Evolutionary conservation across 2,113 vertebrate genomes (phyloP).

Genomic region (Pongo pygmaeus): DNA sequence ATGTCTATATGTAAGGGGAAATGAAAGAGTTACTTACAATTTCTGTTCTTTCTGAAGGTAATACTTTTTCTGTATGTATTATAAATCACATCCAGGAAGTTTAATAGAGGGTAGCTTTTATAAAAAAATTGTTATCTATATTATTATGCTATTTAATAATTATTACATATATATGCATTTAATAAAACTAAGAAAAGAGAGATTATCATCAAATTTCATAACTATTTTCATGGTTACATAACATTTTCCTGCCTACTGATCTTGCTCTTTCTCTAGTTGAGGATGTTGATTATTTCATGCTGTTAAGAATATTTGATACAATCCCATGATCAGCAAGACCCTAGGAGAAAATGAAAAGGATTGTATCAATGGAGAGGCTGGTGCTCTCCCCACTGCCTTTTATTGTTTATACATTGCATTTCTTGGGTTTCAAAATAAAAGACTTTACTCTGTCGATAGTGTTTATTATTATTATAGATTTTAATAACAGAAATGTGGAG

Average conservation of each 20-base stretch:
- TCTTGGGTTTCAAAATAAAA: slow-evolving; percentile 49
- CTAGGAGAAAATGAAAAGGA: slow-evolving; percentile 48
- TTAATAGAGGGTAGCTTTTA: not conserved
- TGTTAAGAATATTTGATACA: slow-evolving; percentile 65
- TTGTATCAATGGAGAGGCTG: not conserved
- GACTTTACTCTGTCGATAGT: not conserved
- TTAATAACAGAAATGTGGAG: not conserved
- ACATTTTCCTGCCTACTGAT: slow-evolving; percentile 33
- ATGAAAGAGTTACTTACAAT: not conserved
- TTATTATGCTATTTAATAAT: not conserved
- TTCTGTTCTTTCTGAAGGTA: not conserved
- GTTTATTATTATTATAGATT: not conserved
- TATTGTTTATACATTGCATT: not conserved
- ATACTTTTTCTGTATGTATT: not conserved
- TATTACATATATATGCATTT: not conserved
- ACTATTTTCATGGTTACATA: not conserved
- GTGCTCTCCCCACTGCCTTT: not conserved
- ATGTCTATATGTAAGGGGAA: not conserved
- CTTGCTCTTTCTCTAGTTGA: not conserved
- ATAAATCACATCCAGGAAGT: not conserved
- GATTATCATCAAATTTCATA: not conserved
- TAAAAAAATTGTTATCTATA: not conserved
- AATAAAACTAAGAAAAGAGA: not conserved
- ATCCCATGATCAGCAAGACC: slow-evolving; percentile 33
- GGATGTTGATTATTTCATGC: slow-evolving; percentile 62